Conservation (phyloP, 2,888 invertebrate species). For the Pyralis farinalis region DNA sequence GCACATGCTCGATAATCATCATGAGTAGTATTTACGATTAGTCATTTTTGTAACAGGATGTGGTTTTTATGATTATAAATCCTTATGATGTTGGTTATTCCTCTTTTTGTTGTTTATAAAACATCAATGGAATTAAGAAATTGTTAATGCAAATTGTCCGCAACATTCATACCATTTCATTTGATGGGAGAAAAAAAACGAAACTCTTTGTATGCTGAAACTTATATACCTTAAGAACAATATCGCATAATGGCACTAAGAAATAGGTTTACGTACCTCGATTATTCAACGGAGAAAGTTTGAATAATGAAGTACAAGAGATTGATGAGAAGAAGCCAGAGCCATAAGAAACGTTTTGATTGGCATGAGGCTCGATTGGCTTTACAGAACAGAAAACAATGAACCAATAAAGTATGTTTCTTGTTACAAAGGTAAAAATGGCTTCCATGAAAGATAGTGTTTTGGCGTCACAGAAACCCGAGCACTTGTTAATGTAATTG, state of each 20-base stretch:
- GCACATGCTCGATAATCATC: no score
- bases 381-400: constrained; percentile 33
- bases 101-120: no score
- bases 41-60: no score
- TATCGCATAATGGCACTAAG: not conserved
- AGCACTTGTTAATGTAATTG: constrained; percentile 52
- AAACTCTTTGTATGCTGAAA: not conserved
- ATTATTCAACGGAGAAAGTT: constrained; percentile 8
- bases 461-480: constrained; percentile 22
- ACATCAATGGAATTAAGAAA: no score
- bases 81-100: no score
- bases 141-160: no score
- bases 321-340: constrained; percentile 9
- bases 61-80: no score
- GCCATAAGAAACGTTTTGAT: constrained; percentile 16
- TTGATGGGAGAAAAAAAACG: no score
- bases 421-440: constrained; percentile 24
- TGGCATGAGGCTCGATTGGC: constrained; percentile 14
- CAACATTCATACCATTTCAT: no score
- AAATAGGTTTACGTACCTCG: constrained; percentile 2
- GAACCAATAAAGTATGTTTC: constrained; percentile 35
- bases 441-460: constrained; percentile 20
- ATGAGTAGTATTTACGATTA: no score
- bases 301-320: not conserved
- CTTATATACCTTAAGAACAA: not conserved